phyloP scores from a whole-genome alignment of 2,113 vertebrate genomes.

The Macquaria australasica region DNA sequence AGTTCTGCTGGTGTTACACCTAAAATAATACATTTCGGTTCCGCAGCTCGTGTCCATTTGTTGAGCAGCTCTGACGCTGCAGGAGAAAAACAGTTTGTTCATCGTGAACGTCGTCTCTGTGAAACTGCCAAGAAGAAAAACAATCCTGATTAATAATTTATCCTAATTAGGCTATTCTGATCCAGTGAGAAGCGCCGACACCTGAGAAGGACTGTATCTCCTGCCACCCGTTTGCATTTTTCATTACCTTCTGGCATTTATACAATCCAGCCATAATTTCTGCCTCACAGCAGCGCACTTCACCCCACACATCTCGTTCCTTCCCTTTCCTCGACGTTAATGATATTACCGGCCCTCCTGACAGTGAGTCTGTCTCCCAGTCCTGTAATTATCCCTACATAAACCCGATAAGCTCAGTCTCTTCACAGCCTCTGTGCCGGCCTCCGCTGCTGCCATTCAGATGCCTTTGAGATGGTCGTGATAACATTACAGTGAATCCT shows the following conservation, averaged over 20 bases:
- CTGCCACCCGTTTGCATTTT: slow-evolving; percentile 66
- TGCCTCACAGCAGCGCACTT: slow-evolving; percentile 35
- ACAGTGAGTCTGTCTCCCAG: slow-evolving; percentile 54
- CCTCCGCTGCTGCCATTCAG: slow-evolving; percentile 51
- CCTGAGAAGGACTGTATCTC: slow-evolving; percentile 63
- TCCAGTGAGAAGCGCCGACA: slow-evolving; percentile 52
- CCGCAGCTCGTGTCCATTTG: neutral
- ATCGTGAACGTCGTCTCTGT: neutral
- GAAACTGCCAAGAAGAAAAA: slow-evolving; percentile 51
- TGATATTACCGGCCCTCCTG: slow-evolving; percentile 57
- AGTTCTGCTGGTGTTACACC: neutral
- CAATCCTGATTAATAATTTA: slow-evolving; percentile 74
- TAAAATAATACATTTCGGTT: neutral
- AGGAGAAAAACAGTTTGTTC: slow-evolving; percentile 27
- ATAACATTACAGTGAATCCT: slow-evolving; percentile 55
- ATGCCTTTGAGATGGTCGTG: slow-evolving; percentile 58
- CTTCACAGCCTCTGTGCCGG: slow-evolving; percentile 31
- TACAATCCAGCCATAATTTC: slow-evolving; percentile 48
- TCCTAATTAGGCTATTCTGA: slow-evolving; percentile 69
- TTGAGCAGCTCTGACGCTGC: neutral
- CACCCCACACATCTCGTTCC: slow-evolving; percentile 30
- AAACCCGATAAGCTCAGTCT: slow-evolving; percentile 58
- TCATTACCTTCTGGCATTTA: slow-evolving; percentile 63
- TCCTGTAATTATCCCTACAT: slow-evolving; percentile 64
- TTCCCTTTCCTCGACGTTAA: slow-evolving; percentile 45